A percentile compares a stretch with the other conserved stretches of the same genome.
Evolutionary conservation across 2,113 vertebrate genomes (phyloP).

Genomic region (Coryphaenoides rupestris): DNA sequence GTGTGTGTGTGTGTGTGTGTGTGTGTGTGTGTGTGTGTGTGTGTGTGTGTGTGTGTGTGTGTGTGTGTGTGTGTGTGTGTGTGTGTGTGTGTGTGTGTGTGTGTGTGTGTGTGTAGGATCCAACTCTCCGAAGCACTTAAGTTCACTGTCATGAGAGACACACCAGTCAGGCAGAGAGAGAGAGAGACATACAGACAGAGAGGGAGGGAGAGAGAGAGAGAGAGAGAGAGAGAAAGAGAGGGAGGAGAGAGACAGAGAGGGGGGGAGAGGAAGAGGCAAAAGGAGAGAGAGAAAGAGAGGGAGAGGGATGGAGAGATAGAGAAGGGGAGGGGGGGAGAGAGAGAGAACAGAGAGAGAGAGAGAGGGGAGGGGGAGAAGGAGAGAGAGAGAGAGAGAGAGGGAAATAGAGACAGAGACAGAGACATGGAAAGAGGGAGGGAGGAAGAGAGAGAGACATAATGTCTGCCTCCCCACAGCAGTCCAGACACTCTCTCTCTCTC

Average conservation of each 20-base stretch:
- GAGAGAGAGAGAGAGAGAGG: no score
- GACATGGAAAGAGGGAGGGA: background rate
- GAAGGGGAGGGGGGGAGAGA: conserved; percentile 3
- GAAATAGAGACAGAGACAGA: no score
- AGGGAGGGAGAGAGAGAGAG: no score
- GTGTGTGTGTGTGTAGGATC: background rate
- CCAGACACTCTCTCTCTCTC: background rate
- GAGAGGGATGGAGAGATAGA: no score
- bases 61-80: background rate
- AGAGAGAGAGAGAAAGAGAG: background rate
- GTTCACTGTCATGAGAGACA: no score
- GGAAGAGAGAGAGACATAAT: conserved; percentile 15
- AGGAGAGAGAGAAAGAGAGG: no score
- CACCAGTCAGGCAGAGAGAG: no score
- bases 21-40: background rate
- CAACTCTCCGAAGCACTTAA: no score
- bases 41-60: background rate
- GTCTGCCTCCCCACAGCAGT: no score
- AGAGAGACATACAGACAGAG: no score
- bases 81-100: background rate
- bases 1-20: conserved; percentile 5
- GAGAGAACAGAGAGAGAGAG: conserved; percentile 12
- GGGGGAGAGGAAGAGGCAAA: no score
- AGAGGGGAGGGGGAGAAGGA: background rate
- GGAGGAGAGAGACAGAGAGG: no score